Conservation (phyloP, 2,113 vertebrate genomes). For the Paradisaea rubra region DNA sequence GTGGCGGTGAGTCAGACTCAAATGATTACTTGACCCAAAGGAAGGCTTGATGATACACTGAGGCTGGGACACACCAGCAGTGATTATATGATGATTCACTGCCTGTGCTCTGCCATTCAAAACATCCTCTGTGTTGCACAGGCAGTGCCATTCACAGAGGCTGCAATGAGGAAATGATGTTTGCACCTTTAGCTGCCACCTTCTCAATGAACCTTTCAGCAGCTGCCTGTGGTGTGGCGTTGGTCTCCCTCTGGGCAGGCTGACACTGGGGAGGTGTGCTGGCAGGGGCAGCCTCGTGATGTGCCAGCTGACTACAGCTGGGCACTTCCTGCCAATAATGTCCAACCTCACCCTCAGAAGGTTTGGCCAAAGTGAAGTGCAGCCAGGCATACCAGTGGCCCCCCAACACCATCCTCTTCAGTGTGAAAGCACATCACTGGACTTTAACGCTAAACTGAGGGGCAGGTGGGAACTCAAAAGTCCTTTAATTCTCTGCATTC, state of each 20-base stretch:
- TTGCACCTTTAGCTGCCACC: constrained; percentile 1
- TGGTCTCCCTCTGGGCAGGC: background rate
- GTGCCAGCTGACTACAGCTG: background rate
- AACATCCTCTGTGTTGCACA: constrained; percentile 37
- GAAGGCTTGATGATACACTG: background rate
- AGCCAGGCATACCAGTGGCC: background rate
- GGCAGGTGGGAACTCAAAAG: background rate
- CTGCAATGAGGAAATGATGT: constrained; percentile 10
- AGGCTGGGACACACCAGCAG: constrained; percentile 22
- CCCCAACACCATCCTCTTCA: accelerated
- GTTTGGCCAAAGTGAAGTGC: background rate
- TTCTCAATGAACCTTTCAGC: background rate
- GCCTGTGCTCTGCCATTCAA: constrained; percentile 35
- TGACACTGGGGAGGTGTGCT: background rate
- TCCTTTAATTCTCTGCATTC: background rate
- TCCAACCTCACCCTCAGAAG: background rate
- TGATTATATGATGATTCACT: constrained; percentile 40
- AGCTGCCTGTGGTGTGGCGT: background rate
- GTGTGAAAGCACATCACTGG: background rate
- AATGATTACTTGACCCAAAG: constrained; percentile 22
- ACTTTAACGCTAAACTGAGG: background rate
- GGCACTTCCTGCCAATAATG: background rate
- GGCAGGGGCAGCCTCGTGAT: background rate
- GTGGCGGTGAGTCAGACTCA: background rate
- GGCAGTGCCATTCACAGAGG: background rate